A percentile compares a stretch with the other conserved stretches of the same genome.
Conservation (phyloP, 2,888 invertebrate species). For the Hypsopygia costalis region DNA sequence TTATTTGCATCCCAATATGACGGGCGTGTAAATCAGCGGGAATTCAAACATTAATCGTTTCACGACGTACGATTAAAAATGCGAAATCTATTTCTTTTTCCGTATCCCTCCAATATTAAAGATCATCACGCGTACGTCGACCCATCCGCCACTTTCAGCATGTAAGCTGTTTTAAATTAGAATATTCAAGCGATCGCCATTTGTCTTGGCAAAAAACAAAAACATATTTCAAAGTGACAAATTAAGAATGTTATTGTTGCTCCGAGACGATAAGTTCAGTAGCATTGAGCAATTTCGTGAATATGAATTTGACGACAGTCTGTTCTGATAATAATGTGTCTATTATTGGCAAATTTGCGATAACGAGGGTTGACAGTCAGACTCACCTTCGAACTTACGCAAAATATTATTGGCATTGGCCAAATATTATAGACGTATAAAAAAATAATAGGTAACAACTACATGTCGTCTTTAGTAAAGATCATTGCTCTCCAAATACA, state of each 20-base stretch:
- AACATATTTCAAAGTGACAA: conserved; percentile 40
- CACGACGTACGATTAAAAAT: conserved; percentile 44
- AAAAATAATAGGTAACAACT: too few relatives aligned
- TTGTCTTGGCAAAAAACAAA: conserved; percentile 41
- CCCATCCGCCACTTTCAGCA: conserved; percentile 47
- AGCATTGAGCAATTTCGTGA: too few relatives aligned
- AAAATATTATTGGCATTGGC: too few relatives aligned
- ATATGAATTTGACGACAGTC: too few relatives aligned
- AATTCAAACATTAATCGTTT: conserved; percentile 41
- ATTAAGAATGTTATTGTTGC: conserved; percentile 32
- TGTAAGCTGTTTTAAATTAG: conserved; percentile 61
- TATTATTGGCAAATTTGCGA: neutral
- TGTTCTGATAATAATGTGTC: too few relatives aligned
- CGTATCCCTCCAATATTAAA: conserved; percentile 41
- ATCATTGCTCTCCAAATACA: too few relatives aligned
- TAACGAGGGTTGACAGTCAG: neutral
- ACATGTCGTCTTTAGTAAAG: too few relatives aligned
- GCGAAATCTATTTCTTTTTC: conserved; percentile 21
- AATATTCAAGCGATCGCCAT: conserved; percentile 54
- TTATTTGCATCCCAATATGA: conserved; percentile 23
- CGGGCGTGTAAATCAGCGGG: conserved; percentile 35
- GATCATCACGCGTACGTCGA: conserved; percentile 56
- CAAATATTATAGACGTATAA: too few relatives aligned
- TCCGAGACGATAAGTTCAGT: conserved; percentile 21
- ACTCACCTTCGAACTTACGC: neutral